Conservation (phyloP, 2,888 invertebrate species). For the Dastarcus helophoroides region DNA sequence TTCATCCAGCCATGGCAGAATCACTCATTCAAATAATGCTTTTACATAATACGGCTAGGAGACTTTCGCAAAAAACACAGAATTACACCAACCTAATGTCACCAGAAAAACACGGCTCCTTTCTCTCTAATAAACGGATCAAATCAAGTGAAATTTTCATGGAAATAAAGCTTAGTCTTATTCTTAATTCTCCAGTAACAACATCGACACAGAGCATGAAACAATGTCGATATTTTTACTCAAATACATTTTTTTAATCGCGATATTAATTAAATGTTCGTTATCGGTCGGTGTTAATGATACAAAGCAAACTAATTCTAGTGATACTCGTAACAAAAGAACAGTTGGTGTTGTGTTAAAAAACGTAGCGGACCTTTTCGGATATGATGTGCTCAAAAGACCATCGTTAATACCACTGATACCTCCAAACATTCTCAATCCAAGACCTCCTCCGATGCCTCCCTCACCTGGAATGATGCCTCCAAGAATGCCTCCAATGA, state of each 20-base stretch:
- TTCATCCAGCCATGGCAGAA: too few species aligned
- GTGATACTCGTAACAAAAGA: slow-evolving; percentile 25
- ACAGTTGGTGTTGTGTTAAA: slow-evolving; percentile 32
- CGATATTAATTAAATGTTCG: too few species aligned
- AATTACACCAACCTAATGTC: slow-evolving; percentile 25
- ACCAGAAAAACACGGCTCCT: slow-evolving; percentile 23
- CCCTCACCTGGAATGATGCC: slow-evolving; percentile 13
- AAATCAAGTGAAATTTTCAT: slow-evolving; percentile 28
- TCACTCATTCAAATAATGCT: slow-evolving; percentile 26
- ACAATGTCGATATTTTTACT: slow-evolving; percentile 4
- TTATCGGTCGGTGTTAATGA: too few species aligned
- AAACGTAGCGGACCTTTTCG: slow-evolving; percentile 34
- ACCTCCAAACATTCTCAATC: slow-evolving; percentile 10
- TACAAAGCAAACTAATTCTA: too few species aligned
- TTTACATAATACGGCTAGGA: slow-evolving; percentile 21
- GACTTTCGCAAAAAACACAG: slow-evolving; percentile 24
- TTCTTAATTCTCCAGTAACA: slow-evolving; percentile 19
- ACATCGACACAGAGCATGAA: slow-evolving; percentile 12
- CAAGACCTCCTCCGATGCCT: slow-evolving; percentile 12
- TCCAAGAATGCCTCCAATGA: slow-evolving; percentile 10
- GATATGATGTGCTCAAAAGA: slow-evolving; percentile 34
- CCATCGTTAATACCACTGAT: slow-evolving; percentile 14
- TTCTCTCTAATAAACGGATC: slow-evolving; percentile 28
- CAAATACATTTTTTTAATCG: too few species aligned
- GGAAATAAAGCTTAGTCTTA: slow-evolving; percentile 21